Evolutionary conservation across 2,888 invertebrate genomes (phyloP), one percentile per base, ranked within the genome.

Genomic region (Drosophila acutilabella): DNA sequence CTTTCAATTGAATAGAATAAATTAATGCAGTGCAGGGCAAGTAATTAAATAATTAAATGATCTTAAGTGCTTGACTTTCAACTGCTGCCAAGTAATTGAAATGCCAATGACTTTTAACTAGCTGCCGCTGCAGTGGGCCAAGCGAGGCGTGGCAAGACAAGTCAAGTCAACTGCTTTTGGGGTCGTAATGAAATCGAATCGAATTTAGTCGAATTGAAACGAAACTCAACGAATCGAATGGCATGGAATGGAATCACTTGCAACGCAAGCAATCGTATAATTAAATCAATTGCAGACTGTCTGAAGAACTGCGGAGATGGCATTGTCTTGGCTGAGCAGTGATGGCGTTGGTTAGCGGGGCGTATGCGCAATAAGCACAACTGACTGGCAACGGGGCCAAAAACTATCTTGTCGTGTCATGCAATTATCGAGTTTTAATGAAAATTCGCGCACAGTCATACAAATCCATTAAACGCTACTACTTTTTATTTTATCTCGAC

Each of bases 391-490:
- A 42, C 13, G 36, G 4, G 13, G 48, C 38, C 59, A 42, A 47
- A 64, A 72, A 78, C 36, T 36, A 83, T 85, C 80, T 70, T 82
- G 86, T 78, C 74, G 74, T 80, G 83, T 84, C 84, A 84, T 83
- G 84, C 84, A 88, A 88, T 84, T 84, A 84, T 84, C 76, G 76
- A 88, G 77, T 88, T 88, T 88, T 84, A 84, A 84, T 84, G 86
- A 80, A 82, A 85, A 78, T 85, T 83, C 67, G 59, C 75, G 88
- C 83, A 50, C 60, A 82, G 85, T 88, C 83, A 81, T 80, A 65
- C 77, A 72, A 74, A 81, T 65, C 76, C 74, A 87, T 76, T 84
- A 60, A 74, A 68, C 45, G 66, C 44, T 45, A 26, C 4, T 54
- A 4, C 23, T 33, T n/a, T 23, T 53, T 20, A 2, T 54, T 62